phyloP scores from a whole-genome alignment of 1,140 invertebrate genomes.

The Drosophila obscura region DNA sequence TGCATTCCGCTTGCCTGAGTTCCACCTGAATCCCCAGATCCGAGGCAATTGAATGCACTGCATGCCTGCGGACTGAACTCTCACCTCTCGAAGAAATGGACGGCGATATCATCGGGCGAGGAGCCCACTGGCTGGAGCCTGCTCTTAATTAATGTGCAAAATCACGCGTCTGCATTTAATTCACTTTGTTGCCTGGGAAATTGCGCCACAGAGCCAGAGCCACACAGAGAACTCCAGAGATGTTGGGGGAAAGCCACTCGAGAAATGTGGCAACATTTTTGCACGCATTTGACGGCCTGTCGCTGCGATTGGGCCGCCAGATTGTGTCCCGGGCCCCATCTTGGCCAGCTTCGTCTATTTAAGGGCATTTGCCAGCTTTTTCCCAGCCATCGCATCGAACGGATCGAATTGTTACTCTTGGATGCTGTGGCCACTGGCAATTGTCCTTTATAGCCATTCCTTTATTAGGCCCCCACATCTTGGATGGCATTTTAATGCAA shows the following conservation, averaged over 20 bases:
- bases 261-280: constrained; percentile 47
- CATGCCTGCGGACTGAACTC: constrained; percentile 13
- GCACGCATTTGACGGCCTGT: constrained; percentile 54
- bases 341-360: constrained; percentile 37
- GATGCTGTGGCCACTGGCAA: constrained; percentile 30
- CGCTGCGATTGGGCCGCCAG: constrained; percentile 34
- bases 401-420: background rate
- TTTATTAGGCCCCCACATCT: constrained; percentile 53
- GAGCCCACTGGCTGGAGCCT: background rate
- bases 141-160: constrained; percentile 55
- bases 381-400: constrained; percentile 21
- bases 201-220: background rate
- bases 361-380: constrained; percentile 58
- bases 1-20: background rate
- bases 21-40: background rate
- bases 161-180: constrained; percentile 72
- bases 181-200: constrained; percentile 59
- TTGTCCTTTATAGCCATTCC: constrained; percentile 74
- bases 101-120: background rate
- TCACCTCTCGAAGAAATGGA: background rate
- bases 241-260: constrained; percentile 31
- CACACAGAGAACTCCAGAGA: too few species aligned
- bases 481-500: constrained; percentile 69
- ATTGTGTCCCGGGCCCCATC: constrained; percentile 30
- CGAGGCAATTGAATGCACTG: constrained; percentile 29